These are phyloP conservation scores for Plotosus lineatus DNA, from an alignment of 2,113 vertebrate genomes.

Conservation along the genomic window DNA sequence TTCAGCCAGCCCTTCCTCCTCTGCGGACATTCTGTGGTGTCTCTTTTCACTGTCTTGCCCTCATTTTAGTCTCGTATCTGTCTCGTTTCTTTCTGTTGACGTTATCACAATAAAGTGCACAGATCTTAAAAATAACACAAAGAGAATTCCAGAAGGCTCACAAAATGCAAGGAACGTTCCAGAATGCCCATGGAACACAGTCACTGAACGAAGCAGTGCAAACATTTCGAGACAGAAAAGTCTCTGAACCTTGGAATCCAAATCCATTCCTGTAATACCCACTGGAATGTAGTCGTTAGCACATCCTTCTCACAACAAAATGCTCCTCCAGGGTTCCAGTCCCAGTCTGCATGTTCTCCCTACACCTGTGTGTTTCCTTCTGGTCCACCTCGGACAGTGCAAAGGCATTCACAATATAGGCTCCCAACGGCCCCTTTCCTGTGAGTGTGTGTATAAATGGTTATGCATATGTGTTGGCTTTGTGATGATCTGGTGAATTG, in stretches of 20 bases:
- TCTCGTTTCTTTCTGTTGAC: constrained; percentile 6
- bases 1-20: background rate
- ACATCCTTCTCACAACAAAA: too few species aligned
- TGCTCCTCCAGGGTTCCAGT: too few species aligned
- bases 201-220: background rate
- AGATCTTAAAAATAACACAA: constrained; percentile 23
- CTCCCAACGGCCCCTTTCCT: too few species aligned
- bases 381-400: too few species aligned
- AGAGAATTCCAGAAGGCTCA: constrained; percentile 35
- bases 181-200: constrained; percentile 18
- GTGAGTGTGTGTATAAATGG: too few species aligned
- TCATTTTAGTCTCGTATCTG: constrained; percentile 13
- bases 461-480: too few species aligned
- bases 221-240: background rate
- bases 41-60: background rate
- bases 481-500: too few species aligned
- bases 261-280: background rate
- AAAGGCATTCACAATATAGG: too few species aligned
- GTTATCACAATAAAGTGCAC: constrained; percentile 8
- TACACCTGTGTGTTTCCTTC: too few species aligned
- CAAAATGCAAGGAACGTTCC: constrained; percentile 10
- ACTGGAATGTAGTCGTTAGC: too few species aligned
- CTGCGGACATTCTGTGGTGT: constrained; percentile 30
- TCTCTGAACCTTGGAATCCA: background rate
- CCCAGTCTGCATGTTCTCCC: too few species aligned